Evolutionary conservation across 2,888 invertebrate species (phyloP), one percentile per base, ranked within the genome.

Genomic region (Leptopilina drosophilae): DNA sequence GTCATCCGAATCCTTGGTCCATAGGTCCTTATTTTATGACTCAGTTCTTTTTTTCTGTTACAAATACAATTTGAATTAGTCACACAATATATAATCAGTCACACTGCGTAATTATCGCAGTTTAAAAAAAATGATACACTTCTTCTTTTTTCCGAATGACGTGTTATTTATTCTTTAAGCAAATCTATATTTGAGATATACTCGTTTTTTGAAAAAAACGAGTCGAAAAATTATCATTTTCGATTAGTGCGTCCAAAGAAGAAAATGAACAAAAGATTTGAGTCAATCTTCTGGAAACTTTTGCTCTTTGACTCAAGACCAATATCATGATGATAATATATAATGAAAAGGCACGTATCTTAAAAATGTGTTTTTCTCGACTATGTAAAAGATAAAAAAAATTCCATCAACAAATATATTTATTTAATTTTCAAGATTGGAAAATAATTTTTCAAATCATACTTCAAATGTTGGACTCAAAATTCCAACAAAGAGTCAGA

Each of bases 311-410:
- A 26, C 42, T 66, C 64, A 67, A 66, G 77, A 65, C 42, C 8
- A 49, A 49, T 33, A 33, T 4, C 5, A 33, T 12, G 49, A 49
- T 49, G 12, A 49, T 49, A 77, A 62, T 53, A 33, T 33, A 77
- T 67, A 81, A 79, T 81, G 15, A 79, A 80, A 78, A 77, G 33
- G 59, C 66, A 49, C 75, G 66, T 73, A 79, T 76, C 78, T 77
- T 73, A 77, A 81, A 59, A 64, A 65, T 73, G 78, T 77, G 53
- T 80, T 69, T 67, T 76, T 67, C 76, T 20, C 46, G 2, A 49
- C 12, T 49, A 7, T 33, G 3, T 33, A 33, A 8, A 33, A 14
- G 73, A 73, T 73, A 73, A 69, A 53, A 73, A 73, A 66, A 42
- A 73, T 73, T 73, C 73, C 33, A 33, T 11, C 53, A 14, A 56